Evolutionary conservation across 2,888 invertebrate genomes (phyloP).

Genomic region (Drosophila affinis): DNA sequence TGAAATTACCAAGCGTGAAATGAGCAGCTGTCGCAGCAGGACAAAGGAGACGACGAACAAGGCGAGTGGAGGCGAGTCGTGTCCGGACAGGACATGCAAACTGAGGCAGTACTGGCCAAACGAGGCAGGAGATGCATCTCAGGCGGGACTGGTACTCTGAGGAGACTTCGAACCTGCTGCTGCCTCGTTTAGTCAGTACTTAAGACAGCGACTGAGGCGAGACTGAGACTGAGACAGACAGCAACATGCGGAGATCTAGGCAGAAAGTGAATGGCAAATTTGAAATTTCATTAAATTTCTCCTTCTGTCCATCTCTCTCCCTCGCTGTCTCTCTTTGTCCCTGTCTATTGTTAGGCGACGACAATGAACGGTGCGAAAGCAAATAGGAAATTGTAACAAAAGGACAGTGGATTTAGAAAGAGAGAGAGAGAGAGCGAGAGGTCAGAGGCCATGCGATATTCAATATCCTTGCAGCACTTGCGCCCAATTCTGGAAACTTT

Average conservation of each 20-base stretch:
- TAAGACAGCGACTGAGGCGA: slow-evolving; percentile 7
- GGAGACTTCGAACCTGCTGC: background rate
- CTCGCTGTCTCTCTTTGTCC: slow-evolving; percentile 15
- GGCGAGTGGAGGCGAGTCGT: slow-evolving; percentile 18
- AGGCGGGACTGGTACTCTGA: background rate
- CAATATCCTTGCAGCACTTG: slow-evolving; percentile 33
- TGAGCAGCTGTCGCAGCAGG: slow-evolving; percentile 76
- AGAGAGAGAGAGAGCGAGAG: no score
- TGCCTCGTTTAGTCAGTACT: background rate
- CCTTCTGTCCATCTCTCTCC: slow-evolving; percentile 27
- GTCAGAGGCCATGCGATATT: slow-evolving; percentile 13
- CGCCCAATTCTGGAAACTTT: slow-evolving; percentile 42
- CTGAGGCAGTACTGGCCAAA: slow-evolving; percentile 9
- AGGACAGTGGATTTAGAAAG: slow-evolving; percentile 37
- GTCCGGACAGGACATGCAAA: slow-evolving; percentile 47
- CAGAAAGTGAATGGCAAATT: slow-evolving; percentile 68
- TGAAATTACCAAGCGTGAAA: slow-evolving; percentile 78
- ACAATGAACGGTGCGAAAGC: slow-evolving; percentile 31
- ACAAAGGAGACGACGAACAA: slow-evolving; percentile 65
- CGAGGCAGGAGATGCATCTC: background rate
- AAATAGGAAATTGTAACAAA: slow-evolving; percentile 45
- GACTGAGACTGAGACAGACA: slow-evolving; percentile 16
- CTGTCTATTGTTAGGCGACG: slow-evolving; percentile 30
- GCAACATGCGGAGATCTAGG: slow-evolving; percentile 45
- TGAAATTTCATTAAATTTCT: slow-evolving; percentile 79